Percentiles rank a stretch among this genome's conserved stretches.
These are phyloP conservation scores for Morpho deidamia DNA, from an alignment of 2,888 invertebrate species.

Conservation along the genomic window DNA sequence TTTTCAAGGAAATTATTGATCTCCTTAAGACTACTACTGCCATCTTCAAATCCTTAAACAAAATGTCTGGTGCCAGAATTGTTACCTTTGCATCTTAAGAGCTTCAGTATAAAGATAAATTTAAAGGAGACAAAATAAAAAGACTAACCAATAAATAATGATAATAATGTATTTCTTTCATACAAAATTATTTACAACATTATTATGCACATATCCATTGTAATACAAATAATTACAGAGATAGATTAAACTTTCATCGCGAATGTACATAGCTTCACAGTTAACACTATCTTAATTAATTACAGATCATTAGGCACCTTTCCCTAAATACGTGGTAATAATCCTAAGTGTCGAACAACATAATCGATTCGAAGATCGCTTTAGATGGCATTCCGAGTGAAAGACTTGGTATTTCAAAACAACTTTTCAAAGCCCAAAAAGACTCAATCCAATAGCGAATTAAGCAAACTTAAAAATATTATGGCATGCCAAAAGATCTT, in stretches of 20 bases:
- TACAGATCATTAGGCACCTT: constrained; percentile 68
- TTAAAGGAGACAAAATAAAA: constrained; percentile 29
- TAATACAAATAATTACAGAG: constrained; percentile 71
- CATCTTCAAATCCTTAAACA: no score
- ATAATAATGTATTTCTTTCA: constrained; percentile 68
- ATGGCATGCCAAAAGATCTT: no score
- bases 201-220: constrained; percentile 71
- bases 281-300: constrained; percentile 43
- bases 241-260: constrained; percentile 65
- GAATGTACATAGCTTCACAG: constrained; percentile 55
- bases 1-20: no score
- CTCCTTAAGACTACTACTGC: no score
- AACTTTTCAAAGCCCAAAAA: neutral
- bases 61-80: no score
- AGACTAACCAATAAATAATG: constrained; percentile 59
- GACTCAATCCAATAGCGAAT: no score
- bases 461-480: no score
- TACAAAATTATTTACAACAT: constrained; percentile 72
- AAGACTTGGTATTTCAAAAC: neutral
- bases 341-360: neutral
- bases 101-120: neutral
- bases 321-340: constrained; percentile 38
- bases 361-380: neutral
- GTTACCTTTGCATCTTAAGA: neutral
- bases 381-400: neutral